Evolutionary conservation across 1,140 invertebrate genomes (phyloP).

Genomic region (Platyura marginata): DNA sequence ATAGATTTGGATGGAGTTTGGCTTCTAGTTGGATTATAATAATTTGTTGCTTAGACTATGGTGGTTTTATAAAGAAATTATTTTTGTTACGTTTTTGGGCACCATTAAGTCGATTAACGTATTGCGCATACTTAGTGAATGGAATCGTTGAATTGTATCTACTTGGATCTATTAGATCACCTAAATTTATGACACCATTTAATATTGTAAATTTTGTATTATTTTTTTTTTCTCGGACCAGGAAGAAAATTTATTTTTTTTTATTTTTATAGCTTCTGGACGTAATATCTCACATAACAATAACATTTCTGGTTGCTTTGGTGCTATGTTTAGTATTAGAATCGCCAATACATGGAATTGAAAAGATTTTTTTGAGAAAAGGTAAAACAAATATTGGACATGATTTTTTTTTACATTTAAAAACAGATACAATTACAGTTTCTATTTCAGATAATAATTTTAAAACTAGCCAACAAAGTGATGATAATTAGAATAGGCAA

Average conservation of each 20-base stretch:
- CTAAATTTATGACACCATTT: constrained; percentile 27
- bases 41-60: constrained; percentile 49
- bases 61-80: constrained; percentile 38
- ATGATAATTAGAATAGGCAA: too few relatives aligned
- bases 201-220: constrained; percentile 30
- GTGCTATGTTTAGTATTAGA: constrained; percentile 44
- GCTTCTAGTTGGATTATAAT: constrained; percentile 49
- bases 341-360: constrained; percentile 46
- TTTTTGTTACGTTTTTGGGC: constrained; percentile 42
- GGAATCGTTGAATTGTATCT: constrained; percentile 42
- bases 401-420: too few relatives aligned
- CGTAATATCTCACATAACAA: constrained; percentile 31
- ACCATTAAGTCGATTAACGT: constrained; percentile 44
- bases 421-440: too few relatives aligned
- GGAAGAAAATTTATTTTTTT: too few relatives aligned
- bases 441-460: too few relatives aligned
- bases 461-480: too few relatives aligned
- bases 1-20: constrained; percentile 42
- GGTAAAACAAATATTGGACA: too few relatives aligned
- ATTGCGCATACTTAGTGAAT: constrained; percentile 51
- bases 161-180: constrained; percentile 31
- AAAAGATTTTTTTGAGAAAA: constrained; percentile 36
- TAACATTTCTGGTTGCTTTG: constrained; percentile 40
- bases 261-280: too few relatives aligned
- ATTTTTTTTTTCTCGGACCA: too few relatives aligned